Percentiles rank a stretch among this genome's conserved stretches.
These are phyloP conservation scores for Glossophaga mutica DNA, from an alignment of 2,797 vertebrate species.

Conservation along the genomic window DNA sequence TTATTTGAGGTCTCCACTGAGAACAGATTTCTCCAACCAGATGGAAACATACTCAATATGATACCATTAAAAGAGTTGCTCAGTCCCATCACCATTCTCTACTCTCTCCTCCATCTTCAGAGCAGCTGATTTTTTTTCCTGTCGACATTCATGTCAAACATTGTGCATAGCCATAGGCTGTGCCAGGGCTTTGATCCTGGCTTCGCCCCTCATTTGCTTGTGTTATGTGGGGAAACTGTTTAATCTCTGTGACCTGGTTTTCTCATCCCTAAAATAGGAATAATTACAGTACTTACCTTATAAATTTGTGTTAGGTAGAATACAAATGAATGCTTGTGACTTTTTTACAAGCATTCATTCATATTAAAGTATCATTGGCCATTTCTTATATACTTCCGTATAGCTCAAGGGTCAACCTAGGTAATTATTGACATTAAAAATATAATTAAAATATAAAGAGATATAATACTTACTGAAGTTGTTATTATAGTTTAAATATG, in stretches of 20 bases:
- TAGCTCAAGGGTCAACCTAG: background rate
- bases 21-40: background rate
- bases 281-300: background rate
- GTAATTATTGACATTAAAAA: background rate
- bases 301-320: background rate
- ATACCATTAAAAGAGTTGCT: background rate
- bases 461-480: background rate
- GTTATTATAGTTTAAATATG: background rate
- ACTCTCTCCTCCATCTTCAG: rapidly evolving
- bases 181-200: background rate
- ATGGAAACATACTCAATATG: background rate
- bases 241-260: background rate
- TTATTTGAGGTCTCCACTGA: background rate
- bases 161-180: background rate
- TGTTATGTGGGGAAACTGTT: background rate
- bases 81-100: background rate
- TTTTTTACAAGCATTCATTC: background rate
- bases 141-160: background rate
- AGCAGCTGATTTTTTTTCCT: background rate
- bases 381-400: background rate
- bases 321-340: background rate
- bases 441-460: background rate
- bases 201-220: background rate
- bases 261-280: background rate
- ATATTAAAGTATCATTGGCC: background rate